Base-by-base conservation (phyloP, 2,888 invertebrate species). In the Acleris cristana region DNA sequence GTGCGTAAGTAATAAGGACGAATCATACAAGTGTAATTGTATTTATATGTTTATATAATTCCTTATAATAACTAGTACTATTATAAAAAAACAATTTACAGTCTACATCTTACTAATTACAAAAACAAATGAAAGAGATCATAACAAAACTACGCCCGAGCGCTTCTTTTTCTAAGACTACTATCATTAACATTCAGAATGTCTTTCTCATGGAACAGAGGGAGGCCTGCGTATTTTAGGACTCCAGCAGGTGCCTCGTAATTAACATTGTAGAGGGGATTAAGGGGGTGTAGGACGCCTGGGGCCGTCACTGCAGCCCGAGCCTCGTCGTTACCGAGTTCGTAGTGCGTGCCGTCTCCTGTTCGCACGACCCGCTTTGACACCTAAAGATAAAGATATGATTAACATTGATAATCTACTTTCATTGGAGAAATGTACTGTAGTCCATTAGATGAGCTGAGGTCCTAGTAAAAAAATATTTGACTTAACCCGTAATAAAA, bases 341-440 rank as follows among this genome's bases (percentile, higher is more conserved):
- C 79, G 53, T 91, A 93, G 76, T 95, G 95, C 0, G 89, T 93
- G 0, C 95, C 95, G 76, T 96, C 96, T 0, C 96, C 96, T 0
- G 95, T 94, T 71, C 94, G 89, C 14, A 88, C 73, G 6, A 94
- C 94, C 44, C 96, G 90, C 69, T 94, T 94, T 69, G 85, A 79
- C 0, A 96, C 90, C 91, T 92, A 71, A 54, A 65, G 71, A 51
- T 64, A 40, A 6, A 60, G 14, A 40, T 30, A 16, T 53, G 2
- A 60, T 64, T n/a, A 72, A 34, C 7, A 12, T 34, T 34, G 34
- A 12, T 34, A 2, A 2, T 12, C 12, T 34, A 10, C 34, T 34
- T 40, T 40, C 3, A 34, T 34, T 34, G 34, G 10, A 26, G 26
- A 26, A 30, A 8, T 7, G 1, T 26, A 26, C 1, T 30, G 1